A percentile compares a stretch with the other conserved stretches of the same genome.
phyloP scores from a whole-genome alignment of 2,888 invertebrate genomes.

The Rhabditoides inermis region DNA sequence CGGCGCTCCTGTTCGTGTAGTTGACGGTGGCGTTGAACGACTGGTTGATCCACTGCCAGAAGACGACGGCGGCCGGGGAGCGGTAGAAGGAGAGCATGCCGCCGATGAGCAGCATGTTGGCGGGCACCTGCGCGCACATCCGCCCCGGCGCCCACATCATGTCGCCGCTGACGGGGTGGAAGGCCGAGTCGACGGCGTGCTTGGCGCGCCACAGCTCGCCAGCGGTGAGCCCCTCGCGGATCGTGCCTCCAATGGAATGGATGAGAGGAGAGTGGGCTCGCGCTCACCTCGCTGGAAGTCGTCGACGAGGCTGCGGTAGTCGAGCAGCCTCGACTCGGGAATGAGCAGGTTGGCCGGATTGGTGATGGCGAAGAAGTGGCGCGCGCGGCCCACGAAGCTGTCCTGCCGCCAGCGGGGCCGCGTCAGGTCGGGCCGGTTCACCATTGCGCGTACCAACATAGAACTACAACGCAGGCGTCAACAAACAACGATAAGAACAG shows the following conservation, averaged over 20 bases:
- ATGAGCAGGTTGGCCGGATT: slow-evolving; percentile 83
- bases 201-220: slow-evolving; percentile 82
- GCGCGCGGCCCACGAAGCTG: slow-evolving; percentile 77
- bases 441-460: neutral
- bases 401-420: slow-evolving; percentile 81
- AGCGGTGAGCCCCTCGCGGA: slow-evolving; percentile 62
- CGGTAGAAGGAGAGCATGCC: slow-evolving; percentile 87
- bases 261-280: neutral
- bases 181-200: slow-evolving; percentile 91
- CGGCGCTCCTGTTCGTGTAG: slow-evolving; percentile 78
- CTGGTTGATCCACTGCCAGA: slow-evolving; percentile 95
- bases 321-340: slow-evolving; percentile 65
- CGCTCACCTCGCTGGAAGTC: slow-evolving; percentile 63
- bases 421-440: slow-evolving; percentile 62
- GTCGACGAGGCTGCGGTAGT: slow-evolving; percentile 68
- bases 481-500: no score
- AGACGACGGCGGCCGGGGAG: slow-evolving; percentile 76
- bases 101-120: slow-evolving; percentile 90
- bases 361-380: slow-evolving; percentile 78
- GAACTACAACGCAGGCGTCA: no score
- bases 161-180: slow-evolving; percentile 92
- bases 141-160: slow-evolving; percentile 82
- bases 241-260: slow-evolving; percentile 54
- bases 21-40: slow-evolving; percentile 94
- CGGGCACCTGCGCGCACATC: slow-evolving; percentile 89